These are phyloP conservation scores for Scaptomyza flava DNA, from an alignment of 2,888 invertebrate species.

Conservation along the genomic window DNA sequence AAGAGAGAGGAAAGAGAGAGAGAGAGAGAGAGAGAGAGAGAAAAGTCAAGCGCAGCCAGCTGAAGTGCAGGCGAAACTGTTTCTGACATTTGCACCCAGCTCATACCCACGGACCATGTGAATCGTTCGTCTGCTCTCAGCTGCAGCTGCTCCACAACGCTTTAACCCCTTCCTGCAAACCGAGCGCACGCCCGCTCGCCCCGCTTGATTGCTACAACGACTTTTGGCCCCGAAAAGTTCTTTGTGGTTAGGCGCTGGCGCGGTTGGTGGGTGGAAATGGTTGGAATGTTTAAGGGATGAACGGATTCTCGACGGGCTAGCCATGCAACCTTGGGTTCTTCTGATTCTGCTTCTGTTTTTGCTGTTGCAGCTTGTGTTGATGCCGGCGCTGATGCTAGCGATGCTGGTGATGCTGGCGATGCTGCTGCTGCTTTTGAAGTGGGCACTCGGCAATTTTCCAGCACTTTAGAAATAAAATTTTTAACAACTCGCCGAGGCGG, in stretches of 20 bases:
- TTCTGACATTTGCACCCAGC: slow-evolving; percentile 66
- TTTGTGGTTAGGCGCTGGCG: slow-evolving; percentile 65
- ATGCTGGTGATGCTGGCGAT: slow-evolving; percentile 16
- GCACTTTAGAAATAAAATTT: slow-evolving; percentile 75
- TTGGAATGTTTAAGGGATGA: slow-evolving; percentile 24
- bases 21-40: not conserved
- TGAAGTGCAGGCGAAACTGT: slow-evolving; percentile 67
- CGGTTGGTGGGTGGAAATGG: slow-evolving; percentile 10
- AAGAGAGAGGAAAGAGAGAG: not conserved
- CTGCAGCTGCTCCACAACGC: slow-evolving; percentile 1
- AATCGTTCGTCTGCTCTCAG: slow-evolving; percentile 22
- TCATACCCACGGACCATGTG: slow-evolving; percentile 7
- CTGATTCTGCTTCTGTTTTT: not conserved
- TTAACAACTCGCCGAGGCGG: slow-evolving; percentile 72
- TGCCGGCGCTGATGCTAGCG: slow-evolving; percentile 2
- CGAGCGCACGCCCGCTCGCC: not conserved
- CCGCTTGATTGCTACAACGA: slow-evolving; percentile 72
- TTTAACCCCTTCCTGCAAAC: not conserved
- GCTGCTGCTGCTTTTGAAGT: slow-evolving; percentile 60
- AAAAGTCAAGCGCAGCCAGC: slow-evolving; percentile 63
- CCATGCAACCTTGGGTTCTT: slow-evolving; percentile 10
- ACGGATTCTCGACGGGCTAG: slow-evolving; percentile 55
- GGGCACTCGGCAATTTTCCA: slow-evolving; percentile 71
- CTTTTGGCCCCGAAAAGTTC: slow-evolving; percentile 73
- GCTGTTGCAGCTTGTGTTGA: not conserved